Base-by-base conservation (phyloP, 1,140 invertebrate genomes). In the Pararge aegeria region DNA sequence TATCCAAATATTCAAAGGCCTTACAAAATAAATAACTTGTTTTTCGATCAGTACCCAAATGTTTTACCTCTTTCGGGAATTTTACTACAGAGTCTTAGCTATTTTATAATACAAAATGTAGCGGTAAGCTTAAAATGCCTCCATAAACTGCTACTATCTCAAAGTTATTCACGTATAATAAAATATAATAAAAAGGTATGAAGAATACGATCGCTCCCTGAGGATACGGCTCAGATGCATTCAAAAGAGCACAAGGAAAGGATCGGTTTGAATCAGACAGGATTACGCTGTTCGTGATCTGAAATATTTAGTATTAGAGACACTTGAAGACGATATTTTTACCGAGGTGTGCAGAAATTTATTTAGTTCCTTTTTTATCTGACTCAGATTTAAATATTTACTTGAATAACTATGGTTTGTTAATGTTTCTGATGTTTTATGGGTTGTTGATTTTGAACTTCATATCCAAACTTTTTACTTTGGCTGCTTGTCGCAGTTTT, bases 241-340 rank as follows among this genome's bases (percentile, higher is more conserved):
- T 40, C 38, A 40, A 9, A 15, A 34, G 38, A 40, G 16, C 38
- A 18, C 38, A 16, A 16, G 38, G 16, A 40, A 40, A 40, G 30
- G 30, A 34, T 40, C 38, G 38, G 13, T 40, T 40, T 40, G 38
- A 40, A 40, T 40, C 38, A 40, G 38, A 40, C 38, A 40, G 38
- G 38, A 40, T 40, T 40, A 40, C 38, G 0, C 0, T 16, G 38
- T 40, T 40, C 38, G 38, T 40, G 38, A 16, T 40, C 38, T 18
- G 38, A 40, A 40, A 40, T 40, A 40, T 40, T 40, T 40, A 40
- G 38, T 40, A 40, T 40, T 40, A 40, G 38, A 18, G 38, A 0
- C 38, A 16, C 15, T 40, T 40, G 30, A 34, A 4, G 10, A 34
- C 30, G 30, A 7, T 4, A 5, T 34, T 34, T 34, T 12, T 34